Percentiles rank a stretch among this genome's conserved stretches.
phyloP scores from a whole-genome alignment of 2,797 vertebrate species.

The Chrosomus eos region DNA sequence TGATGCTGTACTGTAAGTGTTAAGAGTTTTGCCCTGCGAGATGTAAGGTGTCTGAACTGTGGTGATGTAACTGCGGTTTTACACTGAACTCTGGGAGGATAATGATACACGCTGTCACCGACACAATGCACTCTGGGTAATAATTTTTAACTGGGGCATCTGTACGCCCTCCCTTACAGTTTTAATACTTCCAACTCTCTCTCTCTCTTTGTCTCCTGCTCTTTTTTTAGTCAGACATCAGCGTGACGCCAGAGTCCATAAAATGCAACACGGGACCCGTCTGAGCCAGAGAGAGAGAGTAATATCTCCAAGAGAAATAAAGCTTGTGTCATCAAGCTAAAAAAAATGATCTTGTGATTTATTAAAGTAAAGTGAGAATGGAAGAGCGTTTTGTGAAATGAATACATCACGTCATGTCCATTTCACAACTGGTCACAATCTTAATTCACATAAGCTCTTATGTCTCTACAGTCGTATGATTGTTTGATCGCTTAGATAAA shows the following conservation, averaged over 20 bases:
- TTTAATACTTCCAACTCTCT: constrained; percentile 33
- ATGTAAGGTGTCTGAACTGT: constrained; percentile 69
- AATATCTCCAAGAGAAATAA: constrained; percentile 55
- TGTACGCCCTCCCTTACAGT: constrained; percentile 37
- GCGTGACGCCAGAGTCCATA: constrained; percentile 76
- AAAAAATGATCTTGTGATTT: constrained; percentile 51
- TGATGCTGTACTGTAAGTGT: constrained; percentile 54
- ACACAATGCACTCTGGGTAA: constrained; percentile 37
- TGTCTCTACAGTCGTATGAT: constrained; percentile 1
- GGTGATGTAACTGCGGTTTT: constrained; percentile 78
- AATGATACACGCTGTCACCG: constrained; percentile 37
- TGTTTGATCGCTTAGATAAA: background rate
- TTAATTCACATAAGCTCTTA: too few species aligned
- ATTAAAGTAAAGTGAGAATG: constrained; percentile 51
- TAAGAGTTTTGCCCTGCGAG: constrained; percentile 68
- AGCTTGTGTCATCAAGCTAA: constrained; percentile 55
- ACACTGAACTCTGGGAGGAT: constrained; percentile 73
- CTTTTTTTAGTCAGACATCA: constrained; percentile 67
- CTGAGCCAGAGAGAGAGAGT: constrained; percentile 54
- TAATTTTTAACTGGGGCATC: constrained; percentile 36
- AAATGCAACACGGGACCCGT: constrained; percentile 69
- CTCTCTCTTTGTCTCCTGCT: constrained; percentile 34
- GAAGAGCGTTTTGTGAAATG: constrained; percentile 12
- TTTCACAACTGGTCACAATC: constrained; percentile 1
- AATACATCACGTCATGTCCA: constrained; percentile 28